Conservation (phyloP, 2,797 vertebrate genomes). For the Coranthus polyacanthus region DNA sequence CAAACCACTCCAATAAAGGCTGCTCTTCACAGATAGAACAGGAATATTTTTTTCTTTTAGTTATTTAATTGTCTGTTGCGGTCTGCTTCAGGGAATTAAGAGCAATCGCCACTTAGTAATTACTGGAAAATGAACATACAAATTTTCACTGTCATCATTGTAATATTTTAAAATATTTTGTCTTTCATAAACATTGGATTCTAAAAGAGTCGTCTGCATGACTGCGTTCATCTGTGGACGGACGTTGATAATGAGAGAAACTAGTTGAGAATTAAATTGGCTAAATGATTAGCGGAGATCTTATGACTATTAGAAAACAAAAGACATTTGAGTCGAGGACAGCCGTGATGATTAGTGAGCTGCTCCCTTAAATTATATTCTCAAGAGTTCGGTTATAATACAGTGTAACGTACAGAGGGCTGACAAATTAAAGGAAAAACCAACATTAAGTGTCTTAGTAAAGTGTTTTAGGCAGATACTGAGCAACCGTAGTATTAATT, state of each 20-base stretch:
- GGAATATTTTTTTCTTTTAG: conserved; percentile 1
- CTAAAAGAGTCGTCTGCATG: conserved; percentile 8
- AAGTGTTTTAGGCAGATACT: no score
- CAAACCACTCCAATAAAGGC: neutral
- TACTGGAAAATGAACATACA: neutral
- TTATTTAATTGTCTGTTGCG: neutral
- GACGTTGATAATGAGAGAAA: conserved; percentile 11
- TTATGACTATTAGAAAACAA: conserved; percentile 27
- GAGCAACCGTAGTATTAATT: no score
- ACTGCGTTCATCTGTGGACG: neutral
- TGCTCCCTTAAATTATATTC: conserved; percentile 12
- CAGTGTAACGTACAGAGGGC: neutral
- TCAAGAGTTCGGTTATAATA: neutral
- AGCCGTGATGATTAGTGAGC: conserved; percentile 10
- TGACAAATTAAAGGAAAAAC: no score
- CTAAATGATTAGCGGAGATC: conserved; percentile 44
- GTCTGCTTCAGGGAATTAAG: conserved; percentile 9
- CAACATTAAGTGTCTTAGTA: no score
- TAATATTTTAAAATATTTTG: neutral
- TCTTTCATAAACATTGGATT: neutral
- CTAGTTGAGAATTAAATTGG: conserved; percentile 24
- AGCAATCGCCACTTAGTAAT: no score
- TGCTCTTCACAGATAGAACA: conserved; percentile 9
- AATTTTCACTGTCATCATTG: neutral
- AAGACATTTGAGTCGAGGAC: conserved; percentile 5